phyloP scores from a whole-genome alignment of 2,113 vertebrate genomes.

The Notarius lentiginosus region DNA sequence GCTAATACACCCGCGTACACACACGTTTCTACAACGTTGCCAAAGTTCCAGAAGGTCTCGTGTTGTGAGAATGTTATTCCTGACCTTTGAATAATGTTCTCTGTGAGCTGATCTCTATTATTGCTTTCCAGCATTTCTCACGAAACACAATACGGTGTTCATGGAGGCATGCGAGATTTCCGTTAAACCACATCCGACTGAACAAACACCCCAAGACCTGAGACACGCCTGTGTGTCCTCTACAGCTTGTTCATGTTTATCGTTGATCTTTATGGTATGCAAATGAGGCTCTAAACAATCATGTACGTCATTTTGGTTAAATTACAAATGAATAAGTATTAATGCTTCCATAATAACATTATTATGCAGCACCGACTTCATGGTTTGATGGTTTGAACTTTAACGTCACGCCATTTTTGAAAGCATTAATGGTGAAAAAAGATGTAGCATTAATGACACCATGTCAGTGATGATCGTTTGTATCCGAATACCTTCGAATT shows the following conservation, averaged over 20 bases:
- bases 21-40: neutral
- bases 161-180: slow-evolving; percentile 34
- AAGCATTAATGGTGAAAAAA: neutral
- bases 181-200: slow-evolving; percentile 68
- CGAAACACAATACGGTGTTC: neutral
- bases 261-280: neutral
- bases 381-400: neutral
- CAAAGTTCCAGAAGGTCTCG: neutral
- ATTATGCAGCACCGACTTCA: neutral
- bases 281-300: neutral
- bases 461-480: neutral
- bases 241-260: neutral
- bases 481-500: neutral
- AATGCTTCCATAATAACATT: neutral
- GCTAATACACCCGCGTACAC: too few species aligned
- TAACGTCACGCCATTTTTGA: neutral
- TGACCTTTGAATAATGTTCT: neutral
- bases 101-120: neutral
- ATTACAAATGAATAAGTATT: neutral
- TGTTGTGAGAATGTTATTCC: neutral
- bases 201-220: slow-evolving; percentile 29
- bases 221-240: neutral
- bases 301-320: neutral
- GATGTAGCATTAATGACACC: neutral
- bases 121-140: neutral